Percentiles rank a stretch among this genome's conserved stretches.
These are phyloP conservation scores for Epizoanthus scotinus DNA, from an alignment of 92 coral and sea anemone genomes.

Conservation along the genomic window DNA sequence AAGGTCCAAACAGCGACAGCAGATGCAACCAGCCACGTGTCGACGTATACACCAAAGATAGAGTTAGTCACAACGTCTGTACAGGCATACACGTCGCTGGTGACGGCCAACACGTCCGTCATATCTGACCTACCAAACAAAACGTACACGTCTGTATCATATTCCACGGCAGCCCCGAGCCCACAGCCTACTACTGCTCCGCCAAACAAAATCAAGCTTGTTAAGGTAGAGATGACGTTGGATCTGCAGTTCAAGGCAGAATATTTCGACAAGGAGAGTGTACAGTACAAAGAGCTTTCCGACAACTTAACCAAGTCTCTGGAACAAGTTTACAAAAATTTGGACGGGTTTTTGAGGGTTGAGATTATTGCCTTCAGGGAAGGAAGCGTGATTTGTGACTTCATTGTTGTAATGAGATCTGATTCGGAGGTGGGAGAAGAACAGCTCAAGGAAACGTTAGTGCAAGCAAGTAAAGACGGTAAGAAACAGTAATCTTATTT, in stretches of 20 bases:
- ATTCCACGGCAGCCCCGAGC: background rate
- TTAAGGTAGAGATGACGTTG: slow-evolving; percentile 57
- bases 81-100: background rate
- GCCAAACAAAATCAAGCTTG: slow-evolving; percentile 36
- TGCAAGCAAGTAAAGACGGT: slow-evolving; percentile 43
- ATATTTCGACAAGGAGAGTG: slow-evolving; percentile 48
- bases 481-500: background rate
- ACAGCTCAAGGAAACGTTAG: slow-evolving; percentile 31
- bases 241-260: slow-evolving; percentile 41
- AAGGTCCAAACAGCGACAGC: background rate
- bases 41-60: background rate
- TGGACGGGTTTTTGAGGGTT: slow-evolving; percentile 54
- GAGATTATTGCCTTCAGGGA: slow-evolving; percentile 39
- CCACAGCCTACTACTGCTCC: slow-evolving; percentile 33
- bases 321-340: slow-evolving; percentile 1
- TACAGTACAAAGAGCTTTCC: slow-evolving; percentile 44
- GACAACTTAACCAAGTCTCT: slow-evolving; percentile 34
- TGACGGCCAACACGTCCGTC: background rate
- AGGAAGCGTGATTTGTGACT: slow-evolving; percentile 77
- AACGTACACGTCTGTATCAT: background rate
- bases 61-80: background rate
- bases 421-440: slow-evolving; percentile 40
- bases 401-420: slow-evolving; percentile 51
- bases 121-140: background rate
- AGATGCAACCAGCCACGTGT: background rate